Percentiles rank a stretch among this genome's conserved stretches.
Evolutionary conservation across 2,113 vertebrate genomes (phyloP).

Genomic region (Pterophyllum scalare): DNA sequence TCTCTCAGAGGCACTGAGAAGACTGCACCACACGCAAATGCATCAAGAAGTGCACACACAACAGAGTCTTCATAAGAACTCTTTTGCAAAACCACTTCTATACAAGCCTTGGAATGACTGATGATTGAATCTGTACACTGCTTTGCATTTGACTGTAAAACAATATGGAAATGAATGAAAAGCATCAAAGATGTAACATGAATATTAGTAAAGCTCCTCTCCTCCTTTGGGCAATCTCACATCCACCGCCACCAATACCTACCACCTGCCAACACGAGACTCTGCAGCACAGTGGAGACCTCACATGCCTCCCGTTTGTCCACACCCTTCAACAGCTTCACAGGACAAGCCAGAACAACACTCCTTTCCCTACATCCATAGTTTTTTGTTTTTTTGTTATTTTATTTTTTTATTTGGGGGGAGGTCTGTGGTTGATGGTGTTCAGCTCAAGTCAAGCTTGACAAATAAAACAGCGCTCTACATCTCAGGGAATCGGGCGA

Average conservation of each 20-base stretch:
- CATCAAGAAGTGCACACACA: constrained; percentile 65
- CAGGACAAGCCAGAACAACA: constrained; percentile 30
- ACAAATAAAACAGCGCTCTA: constrained; percentile 75
- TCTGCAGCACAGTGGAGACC: constrained; percentile 31
- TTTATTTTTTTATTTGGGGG: not conserved
- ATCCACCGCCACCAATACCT: constrained; percentile 50
- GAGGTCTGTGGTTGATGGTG: constrained; percentile 41
- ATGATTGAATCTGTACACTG: constrained; percentile 76
- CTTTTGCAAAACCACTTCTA: constrained; percentile 78
- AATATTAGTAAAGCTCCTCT: constrained; percentile 65
- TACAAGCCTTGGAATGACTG: constrained; percentile 81
- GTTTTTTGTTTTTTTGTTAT: not conserved
- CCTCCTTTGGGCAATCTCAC: constrained; percentile 61
- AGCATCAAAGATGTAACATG: constrained; percentile 66
- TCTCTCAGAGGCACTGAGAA: constrained; percentile 86
- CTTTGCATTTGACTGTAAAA: constrained; percentile 82
- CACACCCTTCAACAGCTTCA: constrained; percentile 50
- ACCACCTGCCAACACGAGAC: constrained; percentile 57
- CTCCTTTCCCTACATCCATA: constrained; percentile 22
- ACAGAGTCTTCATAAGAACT: constrained; percentile 83
- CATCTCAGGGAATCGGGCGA: constrained; percentile 86
- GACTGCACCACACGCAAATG: constrained; percentile 32
- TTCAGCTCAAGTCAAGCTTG: constrained; percentile 71
- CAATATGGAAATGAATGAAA: constrained; percentile 69
- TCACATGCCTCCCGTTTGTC: constrained; percentile 15